Evolutionary conservation across 2,888 invertebrate species (phyloP).

Genomic region (Caradrina clavipalpis): DNA sequence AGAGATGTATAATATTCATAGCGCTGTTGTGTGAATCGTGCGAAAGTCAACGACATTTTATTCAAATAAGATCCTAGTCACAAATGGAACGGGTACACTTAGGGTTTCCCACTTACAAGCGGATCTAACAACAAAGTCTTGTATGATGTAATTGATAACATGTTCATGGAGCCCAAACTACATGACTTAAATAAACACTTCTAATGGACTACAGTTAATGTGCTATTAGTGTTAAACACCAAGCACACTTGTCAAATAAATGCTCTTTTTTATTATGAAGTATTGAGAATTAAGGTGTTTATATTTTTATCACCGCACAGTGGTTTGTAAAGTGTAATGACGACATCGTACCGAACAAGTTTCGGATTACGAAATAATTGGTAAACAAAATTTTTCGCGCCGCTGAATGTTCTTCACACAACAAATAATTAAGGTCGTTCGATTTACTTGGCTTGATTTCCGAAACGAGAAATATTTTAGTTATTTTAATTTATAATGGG

Average conservation of each 20-base stretch:
- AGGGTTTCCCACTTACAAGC: slow-evolving; percentile 78
- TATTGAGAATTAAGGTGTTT: slow-evolving; percentile 37
- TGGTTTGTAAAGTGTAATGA: slow-evolving; percentile 66
- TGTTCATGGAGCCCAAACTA: slow-evolving; percentile 37
- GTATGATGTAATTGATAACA: slow-evolving; percentile 70
- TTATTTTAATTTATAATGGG: slow-evolving; percentile 22
- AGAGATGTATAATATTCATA: slow-evolving; percentile 30
- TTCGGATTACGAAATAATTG: slow-evolving; percentile 79
- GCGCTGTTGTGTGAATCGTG: slow-evolving; percentile 40
- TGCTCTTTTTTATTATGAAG: slow-evolving; percentile 20
- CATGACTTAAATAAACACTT: slow-evolving; percentile 20
- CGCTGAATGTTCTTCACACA: slow-evolving; percentile 73
- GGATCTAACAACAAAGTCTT: slow-evolving; percentile 75
- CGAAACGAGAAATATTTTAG: slow-evolving; percentile 62
- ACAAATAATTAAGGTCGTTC: slow-evolving; percentile 74
- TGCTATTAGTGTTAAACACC: background rate
- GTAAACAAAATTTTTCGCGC: slow-evolving; percentile 79
- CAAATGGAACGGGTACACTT: slow-evolving; percentile 63
- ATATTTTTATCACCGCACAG: slow-evolving; percentile 50
- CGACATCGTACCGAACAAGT: slow-evolving; percentile 74
- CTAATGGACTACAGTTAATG: slow-evolving; percentile 14
- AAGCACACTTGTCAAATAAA: slow-evolving; percentile 10
- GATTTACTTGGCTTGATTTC: slow-evolving; percentile 68
- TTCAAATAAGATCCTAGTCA: slow-evolving; percentile 69
- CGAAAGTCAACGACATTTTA: slow-evolving; percentile 69